Percentiles rank a stretch among this genome's conserved stretches.
phyloP scores from a whole-genome alignment of 2,888 invertebrate genomes.

The Nasonovia ribisnigri region DNA sequence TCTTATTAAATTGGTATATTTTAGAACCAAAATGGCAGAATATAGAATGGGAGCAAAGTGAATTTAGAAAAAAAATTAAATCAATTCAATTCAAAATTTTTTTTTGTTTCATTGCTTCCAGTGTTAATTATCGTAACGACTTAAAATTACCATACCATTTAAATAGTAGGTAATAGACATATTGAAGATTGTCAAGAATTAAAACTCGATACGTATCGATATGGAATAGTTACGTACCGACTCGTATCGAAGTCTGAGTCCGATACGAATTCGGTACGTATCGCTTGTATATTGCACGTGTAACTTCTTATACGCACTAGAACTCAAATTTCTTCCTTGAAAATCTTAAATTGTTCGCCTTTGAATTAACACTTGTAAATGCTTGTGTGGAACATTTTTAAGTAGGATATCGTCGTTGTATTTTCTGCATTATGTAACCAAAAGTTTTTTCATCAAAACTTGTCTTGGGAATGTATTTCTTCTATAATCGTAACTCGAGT shows the following conservation, averaged over 20 bases:
- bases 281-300: too few species aligned
- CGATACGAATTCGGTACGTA: too few species aligned
- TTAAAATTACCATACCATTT: neutral
- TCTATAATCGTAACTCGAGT: neutral
- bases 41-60: neutral
- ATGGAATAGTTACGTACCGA: too few species aligned
- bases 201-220: neutral
- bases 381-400: neutral
- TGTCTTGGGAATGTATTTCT: neutral
- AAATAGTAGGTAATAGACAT: neutral
- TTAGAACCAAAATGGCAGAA: neutral
- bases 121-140: neutral
- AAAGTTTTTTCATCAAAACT: conserved; percentile 51
- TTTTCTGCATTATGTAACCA: neutral
- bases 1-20: neutral
- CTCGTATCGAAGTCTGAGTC: too few species aligned
- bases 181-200: neutral
- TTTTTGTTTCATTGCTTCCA: neutral
- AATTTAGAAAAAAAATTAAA: neutral
- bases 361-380: neutral
- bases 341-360: too few species aligned
- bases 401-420: conserved; percentile 3
- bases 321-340: too few species aligned
- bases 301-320: too few species aligned
- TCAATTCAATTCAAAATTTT: neutral